These are phyloP conservation scores for Gymnogyps californianus DNA, from an alignment of 2,113 vertebrate genomes.

Conservation along the genomic window DNA sequence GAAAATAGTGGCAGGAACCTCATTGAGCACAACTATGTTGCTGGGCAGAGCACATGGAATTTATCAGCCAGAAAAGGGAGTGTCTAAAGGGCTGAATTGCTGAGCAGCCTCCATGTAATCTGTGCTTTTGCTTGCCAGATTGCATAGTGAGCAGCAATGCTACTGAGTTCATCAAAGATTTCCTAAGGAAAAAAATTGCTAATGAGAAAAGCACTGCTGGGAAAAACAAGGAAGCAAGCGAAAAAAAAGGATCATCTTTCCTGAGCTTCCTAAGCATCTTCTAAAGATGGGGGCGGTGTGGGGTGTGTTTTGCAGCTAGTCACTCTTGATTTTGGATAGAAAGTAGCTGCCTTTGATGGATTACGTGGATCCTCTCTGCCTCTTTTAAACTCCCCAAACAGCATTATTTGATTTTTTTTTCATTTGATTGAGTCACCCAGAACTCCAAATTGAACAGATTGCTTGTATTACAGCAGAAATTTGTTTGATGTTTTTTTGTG, in stretches of 20 bases:
- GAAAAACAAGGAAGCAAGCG: background rate
- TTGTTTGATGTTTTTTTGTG: background rate
- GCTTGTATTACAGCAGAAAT: background rate
- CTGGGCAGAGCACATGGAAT: background rate
- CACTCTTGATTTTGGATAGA: background rate
- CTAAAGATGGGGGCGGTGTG: background rate
- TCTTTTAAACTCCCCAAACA: background rate
- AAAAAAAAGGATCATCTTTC: background rate
- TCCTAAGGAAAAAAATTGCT: background rate
- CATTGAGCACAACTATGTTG: background rate
- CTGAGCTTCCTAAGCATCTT: background rate
- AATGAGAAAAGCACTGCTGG: background rate
- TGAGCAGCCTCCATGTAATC: background rate
- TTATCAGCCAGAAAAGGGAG: background rate
- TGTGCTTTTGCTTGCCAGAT: background rate
- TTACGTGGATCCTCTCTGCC: background rate
- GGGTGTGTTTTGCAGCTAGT: background rate
- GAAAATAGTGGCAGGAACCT: background rate
- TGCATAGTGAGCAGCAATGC: background rate
- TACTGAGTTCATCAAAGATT: background rate
- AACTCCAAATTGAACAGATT: background rate
- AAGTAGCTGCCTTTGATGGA: background rate
- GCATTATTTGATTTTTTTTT: background rate
- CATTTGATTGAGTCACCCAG: rapidly evolving
- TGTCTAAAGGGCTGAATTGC: background rate